Evolutionary conservation across 2,888 invertebrate genomes (phyloP), one percentile per base, ranked within the genome.

Genomic region (Anoncus sp.): DNA sequence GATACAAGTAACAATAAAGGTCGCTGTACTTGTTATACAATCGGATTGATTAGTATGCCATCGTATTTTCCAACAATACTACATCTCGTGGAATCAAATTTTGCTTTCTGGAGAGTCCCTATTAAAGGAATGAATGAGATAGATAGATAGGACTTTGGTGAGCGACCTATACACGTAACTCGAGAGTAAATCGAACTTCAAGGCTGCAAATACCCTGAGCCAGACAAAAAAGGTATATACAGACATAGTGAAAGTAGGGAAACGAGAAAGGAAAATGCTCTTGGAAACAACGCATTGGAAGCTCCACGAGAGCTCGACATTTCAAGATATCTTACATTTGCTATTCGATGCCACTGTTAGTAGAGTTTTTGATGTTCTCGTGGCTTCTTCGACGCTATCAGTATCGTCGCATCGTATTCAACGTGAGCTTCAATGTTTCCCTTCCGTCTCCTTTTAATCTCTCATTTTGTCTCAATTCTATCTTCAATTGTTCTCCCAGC

Each of bases 241-340:
- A 18, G 65, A 31, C 22, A 65, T 38, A 71, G 5, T 31, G 18
- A 20, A 60, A 62, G 40, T 31, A 24, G 47, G 27, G n/a, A 38
- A 27, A 57, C 31, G 31, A 47, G 14, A 40, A 24, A 27, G 53
- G 38, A 55, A 66, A 47, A 40, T 35, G 53, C 35, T 62, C 51
- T 14, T 40, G 14, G 14, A 75, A 70, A 51, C 75, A 70, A 57
- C 70, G 59, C 65, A 78, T 65, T 69, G 59, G 65, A 70, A 53
- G 70, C 59, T 78, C 43, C 5, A 45, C 22, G 27, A 38, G 16
- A 40, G 35, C 43, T 38, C 66, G 27, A 57, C 65, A 31, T 57
- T 49, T 40, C 38, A 38, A 35, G 38, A 51, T 51, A 71, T 62
- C 57, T 62, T 38, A 59, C 24, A 51, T 71, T 62, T 67, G 62